Percentiles rank a stretch among this genome's conserved stretches.
phyloP scores from a whole-genome alignment of 2,113 vertebrate species.

The Ailurus styani region DNA sequence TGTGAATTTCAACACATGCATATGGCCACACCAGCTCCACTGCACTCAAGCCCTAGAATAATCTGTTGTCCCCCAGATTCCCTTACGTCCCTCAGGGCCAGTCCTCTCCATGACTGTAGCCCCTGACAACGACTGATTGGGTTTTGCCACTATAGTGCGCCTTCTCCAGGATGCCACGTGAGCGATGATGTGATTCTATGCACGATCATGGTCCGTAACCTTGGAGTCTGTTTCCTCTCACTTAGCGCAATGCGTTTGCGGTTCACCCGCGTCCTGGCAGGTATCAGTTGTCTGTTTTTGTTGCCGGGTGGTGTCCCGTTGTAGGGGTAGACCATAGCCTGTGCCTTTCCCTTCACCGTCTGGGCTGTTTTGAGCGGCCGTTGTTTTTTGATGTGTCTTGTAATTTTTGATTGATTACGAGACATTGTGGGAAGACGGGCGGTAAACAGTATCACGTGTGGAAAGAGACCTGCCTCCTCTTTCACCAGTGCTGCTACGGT shows the following conservation, averaged over 20 bases:
- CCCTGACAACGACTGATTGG: accelerated
- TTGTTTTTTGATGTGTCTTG: not conserved
- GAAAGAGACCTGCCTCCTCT: accelerated
- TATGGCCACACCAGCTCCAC: accelerated
- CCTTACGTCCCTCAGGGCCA: accelerated
- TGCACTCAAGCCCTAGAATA: accelerated
- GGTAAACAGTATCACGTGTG: accelerated
- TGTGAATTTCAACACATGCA: not conserved
- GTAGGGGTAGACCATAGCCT: too few species aligned
- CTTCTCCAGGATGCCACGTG: not conserved
- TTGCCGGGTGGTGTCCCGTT: accelerated
- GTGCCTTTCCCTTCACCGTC: not conserved
- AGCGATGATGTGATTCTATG: accelerated
- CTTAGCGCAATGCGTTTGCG: accelerated
- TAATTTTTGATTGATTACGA: not conserved
- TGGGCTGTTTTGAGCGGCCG: not conserved
- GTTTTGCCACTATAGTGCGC: accelerated
- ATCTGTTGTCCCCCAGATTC: accelerated
- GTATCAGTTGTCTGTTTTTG: accelerated
- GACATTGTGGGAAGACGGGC: accelerated
- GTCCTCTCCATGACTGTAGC: accelerated
- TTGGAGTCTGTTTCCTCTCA: too few species aligned
- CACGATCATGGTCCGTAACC: accelerated
- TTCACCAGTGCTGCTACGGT: accelerated
- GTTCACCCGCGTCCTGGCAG: accelerated